Evolutionary conservation across 1,140 invertebrate genomes (phyloP).

Genomic region (Camponotus pennsylvanicus): DNA sequence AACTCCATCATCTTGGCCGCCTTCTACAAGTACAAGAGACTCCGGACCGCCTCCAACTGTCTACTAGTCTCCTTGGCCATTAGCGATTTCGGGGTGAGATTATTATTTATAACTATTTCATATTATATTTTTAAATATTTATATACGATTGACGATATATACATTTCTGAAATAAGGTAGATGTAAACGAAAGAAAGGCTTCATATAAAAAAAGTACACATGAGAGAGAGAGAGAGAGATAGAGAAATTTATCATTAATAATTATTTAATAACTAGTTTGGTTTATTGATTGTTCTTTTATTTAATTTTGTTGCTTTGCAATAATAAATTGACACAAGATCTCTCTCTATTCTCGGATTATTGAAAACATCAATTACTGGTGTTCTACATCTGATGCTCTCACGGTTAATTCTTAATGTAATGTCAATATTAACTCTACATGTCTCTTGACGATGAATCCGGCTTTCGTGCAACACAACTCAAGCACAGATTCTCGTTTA

Average conservation of each 20-base stretch:
- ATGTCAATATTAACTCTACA: background rate
- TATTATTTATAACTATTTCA: background rate
- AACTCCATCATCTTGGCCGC: conserved; percentile 88
- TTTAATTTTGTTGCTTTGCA: background rate
- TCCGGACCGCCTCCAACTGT: conserved; percentile 90
- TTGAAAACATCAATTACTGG: background rate
- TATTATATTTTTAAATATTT: background rate
- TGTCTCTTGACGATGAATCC: background rate
- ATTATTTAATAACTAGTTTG: background rate
- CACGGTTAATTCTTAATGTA: background rate
- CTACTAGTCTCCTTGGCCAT: conserved; percentile 91
- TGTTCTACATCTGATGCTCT: background rate
- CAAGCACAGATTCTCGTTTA: conserved; percentile 1
- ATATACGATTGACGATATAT: too few relatives aligned
- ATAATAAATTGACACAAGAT: background rate
- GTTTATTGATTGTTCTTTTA: too few relatives aligned
- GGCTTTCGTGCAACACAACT: background rate
- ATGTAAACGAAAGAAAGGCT: background rate
- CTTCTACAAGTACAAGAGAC: conserved; percentile 88
- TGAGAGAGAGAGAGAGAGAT: too few relatives aligned
- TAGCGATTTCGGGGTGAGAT: conserved; percentile 90
- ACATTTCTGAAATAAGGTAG: too few relatives aligned
- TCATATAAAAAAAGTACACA: background rate
- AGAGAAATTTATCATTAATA: background rate
- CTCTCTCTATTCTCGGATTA: background rate